Evolutionary conservation across 2,888 invertebrate genomes (phyloP).

Genomic region (Aphidoletes aphidimyza): DNA sequence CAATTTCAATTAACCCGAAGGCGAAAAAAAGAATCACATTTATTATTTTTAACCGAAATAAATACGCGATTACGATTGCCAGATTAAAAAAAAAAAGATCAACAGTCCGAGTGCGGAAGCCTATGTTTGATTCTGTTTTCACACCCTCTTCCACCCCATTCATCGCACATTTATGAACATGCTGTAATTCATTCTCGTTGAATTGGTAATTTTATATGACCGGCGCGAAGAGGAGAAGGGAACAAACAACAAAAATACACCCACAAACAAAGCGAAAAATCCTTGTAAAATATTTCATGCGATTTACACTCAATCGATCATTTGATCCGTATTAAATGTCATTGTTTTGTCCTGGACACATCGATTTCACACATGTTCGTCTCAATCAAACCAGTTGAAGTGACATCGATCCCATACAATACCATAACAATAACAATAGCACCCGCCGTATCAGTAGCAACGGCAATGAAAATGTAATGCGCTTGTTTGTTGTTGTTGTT

Average conservation of each 20-base stretch:
- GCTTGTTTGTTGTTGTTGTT: too few relatives aligned
- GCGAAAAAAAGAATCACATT: slow-evolving; percentile 27
- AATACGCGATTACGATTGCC: not conserved
- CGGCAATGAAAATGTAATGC: too few relatives aligned
- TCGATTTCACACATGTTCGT: not conserved
- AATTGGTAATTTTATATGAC: not conserved
- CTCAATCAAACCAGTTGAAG: not conserved
- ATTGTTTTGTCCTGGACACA: not conserved
- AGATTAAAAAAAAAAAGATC: too few relatives aligned
- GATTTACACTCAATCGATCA: not conserved
- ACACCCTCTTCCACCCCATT: too few relatives aligned
- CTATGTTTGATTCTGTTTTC: too few relatives aligned
- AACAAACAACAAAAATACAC: not conserved
- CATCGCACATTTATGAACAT: not conserved
- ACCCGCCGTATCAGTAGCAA: too few relatives aligned
- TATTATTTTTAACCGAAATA: not conserved
- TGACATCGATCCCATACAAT: too few relatives aligned
- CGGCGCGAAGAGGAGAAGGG: too few relatives aligned
- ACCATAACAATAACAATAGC: too few relatives aligned
- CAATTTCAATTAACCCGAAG: slow-evolving; percentile 8
- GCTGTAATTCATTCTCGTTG: not conserved
- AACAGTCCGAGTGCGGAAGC: too few relatives aligned
- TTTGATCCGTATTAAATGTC: slow-evolving; percentile 5
- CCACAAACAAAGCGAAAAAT: not conserved
- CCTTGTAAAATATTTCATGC: not conserved